Percentiles rank a stretch among this genome's conserved stretches.
Evolutionary conservation across 2,797 vertebrate species (phyloP).

Genomic region (Podarcis siculus): DNA sequence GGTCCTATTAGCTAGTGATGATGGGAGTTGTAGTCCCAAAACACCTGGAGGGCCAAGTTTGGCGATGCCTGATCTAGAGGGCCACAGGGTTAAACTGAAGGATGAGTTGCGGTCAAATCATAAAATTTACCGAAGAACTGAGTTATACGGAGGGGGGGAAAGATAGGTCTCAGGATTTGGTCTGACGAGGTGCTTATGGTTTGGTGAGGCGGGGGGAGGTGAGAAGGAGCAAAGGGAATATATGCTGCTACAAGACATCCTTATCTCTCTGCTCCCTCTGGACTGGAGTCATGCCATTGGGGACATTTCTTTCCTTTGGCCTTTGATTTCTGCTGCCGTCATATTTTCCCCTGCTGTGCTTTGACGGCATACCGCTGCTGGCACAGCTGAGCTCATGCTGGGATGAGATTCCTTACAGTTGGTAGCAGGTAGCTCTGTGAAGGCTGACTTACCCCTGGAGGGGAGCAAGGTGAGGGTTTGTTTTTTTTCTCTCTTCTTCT

Average conservation of each 20-base stretch:
- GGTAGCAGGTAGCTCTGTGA: slow-evolving; percentile 61
- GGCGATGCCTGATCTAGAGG: not conserved
- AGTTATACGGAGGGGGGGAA: slow-evolving; percentile 22
- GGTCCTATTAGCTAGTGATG: too few species aligned
- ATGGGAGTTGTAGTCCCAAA: too few species aligned
- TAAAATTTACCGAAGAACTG: slow-evolving; percentile 28
- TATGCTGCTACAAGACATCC: slow-evolving; percentile 49
- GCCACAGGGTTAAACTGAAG: not conserved
- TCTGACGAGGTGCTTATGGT: not conserved
- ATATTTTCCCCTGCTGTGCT: slow-evolving; percentile 63
- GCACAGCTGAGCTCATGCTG: slow-evolving; percentile 64
- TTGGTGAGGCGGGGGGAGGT: not conserved
- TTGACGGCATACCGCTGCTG: slow-evolving; percentile 60
- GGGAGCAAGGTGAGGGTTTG: slow-evolving; percentile 35
- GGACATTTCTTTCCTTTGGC: slow-evolving; percentile 63
- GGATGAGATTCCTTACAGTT: slow-evolving; percentile 66
- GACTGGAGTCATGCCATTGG: slow-evolving; percentile 51
- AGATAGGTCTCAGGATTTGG: slow-evolving; percentile 50
- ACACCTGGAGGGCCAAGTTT: too few species aligned
- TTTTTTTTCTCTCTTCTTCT: not conserved
- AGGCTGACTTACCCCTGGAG: slow-evolving; percentile 45
- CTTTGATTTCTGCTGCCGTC: slow-evolving; percentile 66
- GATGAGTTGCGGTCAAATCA: not conserved
- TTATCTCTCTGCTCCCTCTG: slow-evolving; percentile 62
- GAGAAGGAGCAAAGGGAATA: not conserved